phyloP scores from a whole-genome alignment of 1,140 invertebrate genomes.

The Sesamia nonagrioides region DNA sequence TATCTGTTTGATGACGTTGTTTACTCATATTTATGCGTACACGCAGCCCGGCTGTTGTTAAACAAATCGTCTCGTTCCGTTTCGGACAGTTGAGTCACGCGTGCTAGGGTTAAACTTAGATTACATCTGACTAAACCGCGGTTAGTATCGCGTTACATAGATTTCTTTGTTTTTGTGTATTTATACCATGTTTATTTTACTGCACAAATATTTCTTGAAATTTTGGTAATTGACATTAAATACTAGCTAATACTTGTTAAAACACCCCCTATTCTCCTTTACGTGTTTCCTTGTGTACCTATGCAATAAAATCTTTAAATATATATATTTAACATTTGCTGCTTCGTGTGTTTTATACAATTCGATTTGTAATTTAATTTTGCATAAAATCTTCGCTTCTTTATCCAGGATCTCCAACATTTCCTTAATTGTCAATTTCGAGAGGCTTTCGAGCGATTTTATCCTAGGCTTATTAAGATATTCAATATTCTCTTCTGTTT shows the following conservation, averaged over 20 bases:
- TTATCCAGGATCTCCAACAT: neutral
- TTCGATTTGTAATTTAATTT: constrained; percentile 1
- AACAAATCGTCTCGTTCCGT: constrained; percentile 56
- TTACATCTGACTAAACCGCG: constrained; percentile 23
- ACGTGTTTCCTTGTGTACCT: too few species aligned
- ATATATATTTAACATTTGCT: neutral
- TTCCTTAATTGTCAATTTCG: constrained; percentile 14
- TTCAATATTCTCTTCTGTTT: constrained; percentile 18
- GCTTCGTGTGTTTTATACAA: neutral
- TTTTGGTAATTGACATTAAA: neutral
- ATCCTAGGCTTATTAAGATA: neutral
- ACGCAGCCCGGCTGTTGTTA: constrained; percentile 58
- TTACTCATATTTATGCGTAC: constrained; percentile 49
- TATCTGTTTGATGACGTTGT: constrained; percentile 30
- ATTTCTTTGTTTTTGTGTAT: neutral
- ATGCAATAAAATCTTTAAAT: neutral
- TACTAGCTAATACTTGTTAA: neutral
- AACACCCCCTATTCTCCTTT: neutral
- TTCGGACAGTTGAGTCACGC: constrained; percentile 54
- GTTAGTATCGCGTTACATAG: constrained; percentile 34
- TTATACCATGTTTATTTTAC: neutral
- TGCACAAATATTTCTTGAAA: too few species aligned
- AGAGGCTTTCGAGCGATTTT: neutral
- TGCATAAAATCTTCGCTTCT: neutral
- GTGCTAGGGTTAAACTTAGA: constrained; percentile 44